phyloP scores from a whole-genome alignment of 2,113 vertebrate genomes.

The Sphaerodactylus townsendi region DNA sequence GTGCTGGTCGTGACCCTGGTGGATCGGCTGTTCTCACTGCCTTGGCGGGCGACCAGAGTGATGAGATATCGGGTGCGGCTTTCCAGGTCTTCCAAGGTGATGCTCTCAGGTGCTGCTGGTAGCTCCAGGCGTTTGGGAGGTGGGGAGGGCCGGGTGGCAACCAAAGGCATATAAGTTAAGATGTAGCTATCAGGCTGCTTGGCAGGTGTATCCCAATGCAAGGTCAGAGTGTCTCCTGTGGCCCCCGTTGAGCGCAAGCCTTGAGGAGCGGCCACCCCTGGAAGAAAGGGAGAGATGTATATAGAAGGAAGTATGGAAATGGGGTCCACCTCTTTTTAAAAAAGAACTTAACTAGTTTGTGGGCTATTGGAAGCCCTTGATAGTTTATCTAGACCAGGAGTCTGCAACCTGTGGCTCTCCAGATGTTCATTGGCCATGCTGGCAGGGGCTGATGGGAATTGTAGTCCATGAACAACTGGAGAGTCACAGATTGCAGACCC shows the following conservation, averaged over 20 bases:
- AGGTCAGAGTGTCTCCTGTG: slow-evolving; percentile 64
- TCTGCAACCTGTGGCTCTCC: too few relatives aligned
- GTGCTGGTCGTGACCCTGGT: slow-evolving; percentile 67
- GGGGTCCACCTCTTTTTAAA: too few relatives aligned
- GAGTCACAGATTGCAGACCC: too few relatives aligned
- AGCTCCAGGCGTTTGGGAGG: slow-evolving; percentile 45
- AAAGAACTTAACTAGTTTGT: too few relatives aligned
- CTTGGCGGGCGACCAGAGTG: slow-evolving; percentile 69
- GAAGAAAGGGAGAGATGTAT: background rate
- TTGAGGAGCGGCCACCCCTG: slow-evolving; percentile 74
- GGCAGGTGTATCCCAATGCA: slow-evolving; percentile 76
- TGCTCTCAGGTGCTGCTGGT: slow-evolving; percentile 58
- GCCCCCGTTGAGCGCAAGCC: slow-evolving; percentile 74
- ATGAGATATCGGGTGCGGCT: slow-evolving; percentile 72
- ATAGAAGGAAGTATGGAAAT: background rate
- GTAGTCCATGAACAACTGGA: too few relatives aligned
- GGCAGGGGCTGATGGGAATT: too few relatives aligned
- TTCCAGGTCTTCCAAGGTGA: slow-evolving; percentile 71
- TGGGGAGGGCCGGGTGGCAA: slow-evolving; percentile 36
- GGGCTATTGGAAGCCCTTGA: too few relatives aligned
- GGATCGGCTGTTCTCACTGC: slow-evolving; percentile 61
- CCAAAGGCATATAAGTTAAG: slow-evolving; percentile 57
- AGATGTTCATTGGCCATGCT: too few relatives aligned
- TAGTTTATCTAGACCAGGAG: too few relatives aligned
- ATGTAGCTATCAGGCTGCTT: slow-evolving; percentile 74